Conservation (phyloP, 1,140 invertebrate genomes). For the Achatina immaculata region DNA sequence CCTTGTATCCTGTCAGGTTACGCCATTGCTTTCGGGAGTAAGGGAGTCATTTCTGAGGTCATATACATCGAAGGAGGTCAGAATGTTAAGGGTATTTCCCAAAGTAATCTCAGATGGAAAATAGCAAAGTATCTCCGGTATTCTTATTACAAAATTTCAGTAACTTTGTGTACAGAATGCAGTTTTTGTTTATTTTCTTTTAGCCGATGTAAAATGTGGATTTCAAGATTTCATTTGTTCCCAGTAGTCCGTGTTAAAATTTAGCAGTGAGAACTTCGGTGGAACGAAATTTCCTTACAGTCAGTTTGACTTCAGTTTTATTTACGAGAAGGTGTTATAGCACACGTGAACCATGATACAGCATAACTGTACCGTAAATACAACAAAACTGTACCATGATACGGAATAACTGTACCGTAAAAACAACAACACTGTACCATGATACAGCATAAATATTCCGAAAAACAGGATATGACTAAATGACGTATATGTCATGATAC, state of each 20-base stretch:
- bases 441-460: too few relatives aligned
- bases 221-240: not conserved
- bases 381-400: too few relatives aligned
- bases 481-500: too few relatives aligned
- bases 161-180: not conserved
- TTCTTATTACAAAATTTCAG: not conserved
- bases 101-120: not conserved
- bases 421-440: too few relatives aligned
- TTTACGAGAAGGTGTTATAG: too few relatives aligned
- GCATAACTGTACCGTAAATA: too few relatives aligned
- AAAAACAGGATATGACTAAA: too few relatives aligned
- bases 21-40: conserved; percentile 7
- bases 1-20: conserved; percentile 4
- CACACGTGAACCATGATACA: too few relatives aligned
- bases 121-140: not conserved
- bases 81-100: not conserved
- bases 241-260: not conserved
- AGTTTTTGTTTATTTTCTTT: not conserved
- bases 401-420: too few relatives aligned
- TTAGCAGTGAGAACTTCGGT: not conserved
- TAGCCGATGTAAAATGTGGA: not conserved
- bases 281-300: not conserved
- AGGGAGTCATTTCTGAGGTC: conserved; percentile 14
- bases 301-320: too few relatives aligned
- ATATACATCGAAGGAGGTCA: conserved; percentile 18